These are phyloP conservation scores for Ecliptopera silaceata DNA, from an alignment of 2,888 invertebrate genomes.

Conservation along the genomic window DNA sequence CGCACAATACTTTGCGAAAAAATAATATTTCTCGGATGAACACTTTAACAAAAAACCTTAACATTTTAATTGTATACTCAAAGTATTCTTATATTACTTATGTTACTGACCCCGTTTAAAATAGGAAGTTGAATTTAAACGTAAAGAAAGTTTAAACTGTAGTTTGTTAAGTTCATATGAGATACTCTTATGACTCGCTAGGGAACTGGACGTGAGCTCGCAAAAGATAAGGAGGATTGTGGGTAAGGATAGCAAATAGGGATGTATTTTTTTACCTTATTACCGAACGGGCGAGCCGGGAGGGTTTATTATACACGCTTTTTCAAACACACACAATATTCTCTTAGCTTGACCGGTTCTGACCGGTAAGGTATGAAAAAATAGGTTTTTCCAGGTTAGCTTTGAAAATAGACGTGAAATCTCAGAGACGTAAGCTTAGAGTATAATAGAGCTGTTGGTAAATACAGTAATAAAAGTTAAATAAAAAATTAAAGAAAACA, in stretches of 20 bases:
- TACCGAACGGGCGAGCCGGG: constrained; percentile 8
- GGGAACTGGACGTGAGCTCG: constrained; percentile 25
- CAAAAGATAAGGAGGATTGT: constrained; percentile 23
- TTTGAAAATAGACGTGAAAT: background rate
- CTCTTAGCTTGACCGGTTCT: constrained; percentile 3
- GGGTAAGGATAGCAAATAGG: constrained; percentile 13
- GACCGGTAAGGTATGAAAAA: background rate
- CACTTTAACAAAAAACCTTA: too few relatives aligned
- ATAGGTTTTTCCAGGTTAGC: background rate
- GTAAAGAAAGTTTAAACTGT: constrained; percentile 26
- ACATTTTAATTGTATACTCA: too few relatives aligned
- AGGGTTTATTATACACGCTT: constrained; percentile 15
- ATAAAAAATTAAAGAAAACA: constrained; percentile 19
- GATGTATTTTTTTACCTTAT: constrained; percentile 26
- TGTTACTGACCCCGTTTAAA: constrained; percentile 15
- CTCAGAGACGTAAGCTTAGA: too few relatives aligned
- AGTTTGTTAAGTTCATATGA: constrained; percentile 24
- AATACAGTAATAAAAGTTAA: background rate
- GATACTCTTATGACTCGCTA: constrained; percentile 21
- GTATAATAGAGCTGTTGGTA: background rate
- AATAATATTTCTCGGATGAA: too few relatives aligned
- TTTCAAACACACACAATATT: constrained; percentile 1
- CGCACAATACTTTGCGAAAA: too few relatives aligned
- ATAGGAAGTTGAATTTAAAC: constrained; percentile 22
- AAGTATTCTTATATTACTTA: background rate